A percentile compares a stretch with the other conserved stretches of the same genome.
Conservation (phyloP, 2,797 vertebrate genomes). For the Takifugu ocellatus region DNA sequence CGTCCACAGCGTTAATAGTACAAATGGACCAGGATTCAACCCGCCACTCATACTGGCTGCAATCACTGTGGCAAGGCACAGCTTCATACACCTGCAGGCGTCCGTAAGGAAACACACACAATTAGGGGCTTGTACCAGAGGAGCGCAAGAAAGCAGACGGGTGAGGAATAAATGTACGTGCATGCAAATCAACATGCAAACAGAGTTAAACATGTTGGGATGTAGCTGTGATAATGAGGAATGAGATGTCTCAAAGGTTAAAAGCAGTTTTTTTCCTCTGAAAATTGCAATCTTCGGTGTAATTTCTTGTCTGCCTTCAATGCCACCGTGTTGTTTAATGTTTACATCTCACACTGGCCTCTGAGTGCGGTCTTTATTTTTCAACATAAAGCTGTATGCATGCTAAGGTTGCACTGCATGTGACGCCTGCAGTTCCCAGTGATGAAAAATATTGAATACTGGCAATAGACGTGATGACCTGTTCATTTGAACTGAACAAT, state of each 20-base stretch:
- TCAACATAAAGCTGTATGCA: constrained; percentile 7
- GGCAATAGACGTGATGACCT: too few relatives aligned
- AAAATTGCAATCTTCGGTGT: background rate
- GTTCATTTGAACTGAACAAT: too few relatives aligned
- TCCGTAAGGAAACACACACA: constrained; percentile 4
- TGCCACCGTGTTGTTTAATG: background rate
- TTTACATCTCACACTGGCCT: background rate
- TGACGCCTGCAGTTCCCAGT: background rate
- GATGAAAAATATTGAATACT: too few relatives aligned
- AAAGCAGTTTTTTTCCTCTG: background rate
- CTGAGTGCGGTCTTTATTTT: background rate
- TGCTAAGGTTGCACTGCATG: background rate
- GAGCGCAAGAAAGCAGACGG: constrained; percentile 5
- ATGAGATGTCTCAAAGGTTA: constrained; percentile 7
- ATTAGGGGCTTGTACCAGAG: background rate
- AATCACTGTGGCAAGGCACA: constrained; percentile 85
- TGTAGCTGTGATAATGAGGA: background rate
- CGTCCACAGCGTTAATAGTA: constrained; percentile 85
- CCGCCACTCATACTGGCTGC: constrained; percentile 85
- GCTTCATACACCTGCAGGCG: constrained; percentile 86
- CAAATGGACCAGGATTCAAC: constrained; percentile 90
- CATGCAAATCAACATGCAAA: constrained; percentile 17
- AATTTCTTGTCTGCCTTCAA: background rate
- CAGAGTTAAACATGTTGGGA: background rate
- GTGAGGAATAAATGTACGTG: constrained; percentile 5